Evolutionary conservation across 1,140 invertebrate genomes (phyloP).

Genomic region (Ostrea edulis): DNA sequence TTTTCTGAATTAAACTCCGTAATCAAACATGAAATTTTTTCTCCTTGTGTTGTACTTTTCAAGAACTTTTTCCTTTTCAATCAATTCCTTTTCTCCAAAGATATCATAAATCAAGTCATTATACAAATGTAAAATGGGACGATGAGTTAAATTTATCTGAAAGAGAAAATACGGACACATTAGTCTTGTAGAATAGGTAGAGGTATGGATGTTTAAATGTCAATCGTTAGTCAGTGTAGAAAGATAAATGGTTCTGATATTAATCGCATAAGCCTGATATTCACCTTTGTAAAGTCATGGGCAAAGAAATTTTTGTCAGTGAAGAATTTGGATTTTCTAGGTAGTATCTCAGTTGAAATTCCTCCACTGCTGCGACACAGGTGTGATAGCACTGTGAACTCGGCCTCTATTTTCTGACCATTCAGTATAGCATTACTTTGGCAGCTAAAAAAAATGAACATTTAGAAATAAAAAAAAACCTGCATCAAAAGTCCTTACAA

Average conservation of each 20-base stretch:
- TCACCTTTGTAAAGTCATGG: constrained; percentile 11
- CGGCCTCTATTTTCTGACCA: not conserved
- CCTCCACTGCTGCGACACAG: not conserved
- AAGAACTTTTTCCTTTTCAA: not conserved
- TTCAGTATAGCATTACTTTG: not conserved
- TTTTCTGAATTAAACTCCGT: not conserved
- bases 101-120: not conserved
- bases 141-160: constrained; percentile 26
- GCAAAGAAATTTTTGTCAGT: not conserved
- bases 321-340: not conserved
- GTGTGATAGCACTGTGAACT: not conserved
- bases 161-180: not conserved
- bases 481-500: too few species aligned
- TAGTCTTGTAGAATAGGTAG: too few species aligned
- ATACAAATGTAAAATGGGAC: not conserved
- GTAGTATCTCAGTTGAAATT: not conserved
- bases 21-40: constrained; percentile 4
- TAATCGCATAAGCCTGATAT: not conserved
- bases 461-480: not conserved
- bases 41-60: not conserved
- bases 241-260: too few species aligned
- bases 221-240: too few species aligned
- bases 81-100: not conserved
- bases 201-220: too few species aligned
- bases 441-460: not conserved